Evolutionary conservation across 2,113 vertebrate species (phyloP).

Genomic region (Micronycteris hirsuta): DNA sequence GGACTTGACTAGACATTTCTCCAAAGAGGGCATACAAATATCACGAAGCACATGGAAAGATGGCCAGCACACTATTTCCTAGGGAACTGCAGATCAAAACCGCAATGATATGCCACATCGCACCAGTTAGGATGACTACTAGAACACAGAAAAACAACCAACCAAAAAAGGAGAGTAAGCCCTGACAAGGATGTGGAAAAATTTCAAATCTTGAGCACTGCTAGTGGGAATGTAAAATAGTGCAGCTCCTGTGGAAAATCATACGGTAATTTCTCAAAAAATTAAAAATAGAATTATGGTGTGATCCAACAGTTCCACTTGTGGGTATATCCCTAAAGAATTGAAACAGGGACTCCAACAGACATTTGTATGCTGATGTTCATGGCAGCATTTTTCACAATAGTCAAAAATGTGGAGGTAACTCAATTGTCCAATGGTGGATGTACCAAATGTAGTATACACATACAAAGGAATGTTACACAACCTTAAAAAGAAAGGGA

Average conservation of each 20-base stretch:
- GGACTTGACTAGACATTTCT: neutral
- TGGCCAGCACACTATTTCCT: neutral
- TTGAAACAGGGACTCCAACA: neutral
- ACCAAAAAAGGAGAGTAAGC: neutral
- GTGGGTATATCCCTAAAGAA: neutral
- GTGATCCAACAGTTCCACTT: neutral
- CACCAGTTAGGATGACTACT: neutral
- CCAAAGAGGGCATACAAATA: neutral
- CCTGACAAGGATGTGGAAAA: neutral
- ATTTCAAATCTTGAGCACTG: neutral
- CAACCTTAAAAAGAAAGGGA: neutral
- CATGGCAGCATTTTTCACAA: neutral
- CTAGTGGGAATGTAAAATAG: neutral
- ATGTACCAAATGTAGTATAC: neutral
- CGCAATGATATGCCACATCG: neutral
- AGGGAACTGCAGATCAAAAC: neutral
- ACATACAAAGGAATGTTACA: neutral
- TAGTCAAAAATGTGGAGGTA: neutral
- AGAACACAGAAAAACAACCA: neutral
- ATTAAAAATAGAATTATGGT: neutral
- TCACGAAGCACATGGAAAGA: neutral
- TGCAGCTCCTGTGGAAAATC: neutral
- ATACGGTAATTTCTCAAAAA: neutral
- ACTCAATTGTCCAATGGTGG: neutral
- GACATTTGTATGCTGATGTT: neutral